phyloP scores from a whole-genome alignment of 2,113 vertebrate species.

The Tenebrosternarchus preto region DNA sequence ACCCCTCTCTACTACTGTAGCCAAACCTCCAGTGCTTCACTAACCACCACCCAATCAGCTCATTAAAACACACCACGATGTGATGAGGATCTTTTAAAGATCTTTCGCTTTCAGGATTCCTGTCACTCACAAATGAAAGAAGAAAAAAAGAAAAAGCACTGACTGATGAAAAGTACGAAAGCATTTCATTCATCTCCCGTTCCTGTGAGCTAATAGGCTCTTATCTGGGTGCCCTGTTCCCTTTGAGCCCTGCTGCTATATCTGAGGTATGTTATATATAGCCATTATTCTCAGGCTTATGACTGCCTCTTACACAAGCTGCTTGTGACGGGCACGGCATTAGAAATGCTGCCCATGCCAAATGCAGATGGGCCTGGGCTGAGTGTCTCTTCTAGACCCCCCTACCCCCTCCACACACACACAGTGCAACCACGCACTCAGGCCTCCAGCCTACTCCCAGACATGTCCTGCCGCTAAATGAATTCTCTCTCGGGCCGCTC shows the following conservation, averaged over 20 bases:
- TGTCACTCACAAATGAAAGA: neutral
- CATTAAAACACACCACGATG: neutral
- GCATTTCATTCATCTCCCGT: slow-evolving; percentile 50
- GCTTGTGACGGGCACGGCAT: slow-evolving; percentile 61
- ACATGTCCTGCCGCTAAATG: slow-evolving; percentile 39
- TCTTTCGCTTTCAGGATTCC: neutral
- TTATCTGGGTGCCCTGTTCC: slow-evolving; percentile 58
- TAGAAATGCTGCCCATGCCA: slow-evolving; percentile 52
- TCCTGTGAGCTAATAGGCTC: slow-evolving; percentile 54
- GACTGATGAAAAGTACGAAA: slow-evolving; percentile 14
- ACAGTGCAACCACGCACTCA: slow-evolving; percentile 18
- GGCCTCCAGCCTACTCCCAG: slow-evolving; percentile 13
- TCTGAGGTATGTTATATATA: slow-evolving; percentile 71
- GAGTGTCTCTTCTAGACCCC: slow-evolving; percentile 27
- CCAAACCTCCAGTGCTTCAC: no score
- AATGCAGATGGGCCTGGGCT: slow-evolving; percentile 60
- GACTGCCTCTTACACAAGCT: slow-evolving; percentile 70
- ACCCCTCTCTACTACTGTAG: no score
- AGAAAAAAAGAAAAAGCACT: neutral
- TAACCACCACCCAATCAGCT: neutral
- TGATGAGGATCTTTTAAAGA: neutral
- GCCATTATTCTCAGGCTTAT: slow-evolving; percentile 68
- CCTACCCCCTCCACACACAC: slow-evolving; percentile 28
- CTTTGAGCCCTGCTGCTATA: slow-evolving; percentile 57
- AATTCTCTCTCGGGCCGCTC: slow-evolving; percentile 22